Base-by-base conservation (phyloP, 2,797 vertebrate genomes). In the Siniperca scherzeri region DNA sequence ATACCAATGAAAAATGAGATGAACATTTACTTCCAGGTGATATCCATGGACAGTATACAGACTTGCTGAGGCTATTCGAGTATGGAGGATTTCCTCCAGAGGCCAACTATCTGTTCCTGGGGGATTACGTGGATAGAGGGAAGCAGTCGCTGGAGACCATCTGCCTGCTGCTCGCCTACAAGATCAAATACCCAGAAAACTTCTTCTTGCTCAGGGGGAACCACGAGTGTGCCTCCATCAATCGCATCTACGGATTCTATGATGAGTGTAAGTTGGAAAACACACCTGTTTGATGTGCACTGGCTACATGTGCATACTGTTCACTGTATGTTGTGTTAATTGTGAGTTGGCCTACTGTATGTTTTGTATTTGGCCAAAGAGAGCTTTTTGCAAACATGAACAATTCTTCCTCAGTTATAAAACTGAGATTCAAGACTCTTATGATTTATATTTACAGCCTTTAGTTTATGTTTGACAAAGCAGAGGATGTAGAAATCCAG, bases 191-290 rank as follows among this genome's bases (percentile, higher is more conserved):
- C 89, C 98, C 98, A 0, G 98, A 99, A 94, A 99, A 99, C 93
- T 99, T 99, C 95, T 99, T 99, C 93, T 95, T 99, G 85, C 95
- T 99, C 77, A 96, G 98, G 91, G 98, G 98, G 91, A 99, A 99
- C 94, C 98, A 99, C 2, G 98, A 99, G 94, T 99, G 98, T 86
- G 98, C 98, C 79, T 98, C 97, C 94, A 99, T 99, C 95, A 99
- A 99, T 92, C 97, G 97, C 89, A 99, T 99, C 94, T 99, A 99
- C n/a, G 98, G 98, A 93, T 99, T 99, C 95, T 99, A 99, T 56
- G 98, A 99, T 72, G 98, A 99, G 94, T 99, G 98, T 99, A 80
- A 88, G 88, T 74, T 67, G n/a, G 10, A 69, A 64, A 72, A 57
- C 33, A 25, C 22, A 55, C 25, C 4, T 61, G 30, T 68, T 64